Evolutionary conservation across 2,888 invertebrate species (phyloP).

Genomic region (Nephrotoma guestfalica): DNA sequence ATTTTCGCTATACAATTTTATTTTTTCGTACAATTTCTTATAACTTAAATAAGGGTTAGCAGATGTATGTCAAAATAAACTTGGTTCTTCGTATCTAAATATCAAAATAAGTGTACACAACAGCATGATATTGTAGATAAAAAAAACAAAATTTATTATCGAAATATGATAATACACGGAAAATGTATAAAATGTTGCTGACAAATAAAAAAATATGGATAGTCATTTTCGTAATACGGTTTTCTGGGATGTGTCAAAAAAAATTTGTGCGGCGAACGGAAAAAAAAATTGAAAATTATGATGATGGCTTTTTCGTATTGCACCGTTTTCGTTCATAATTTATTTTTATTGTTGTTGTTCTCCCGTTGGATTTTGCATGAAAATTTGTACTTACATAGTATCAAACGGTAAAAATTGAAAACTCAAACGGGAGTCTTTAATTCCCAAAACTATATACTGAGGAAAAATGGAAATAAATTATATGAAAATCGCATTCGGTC

Average conservation of each 20-base stretch:
- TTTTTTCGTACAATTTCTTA: not conserved
- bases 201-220: not conserved
- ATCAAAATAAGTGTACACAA: not conserved
- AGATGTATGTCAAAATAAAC: not conserved
- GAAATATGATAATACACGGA: conserved; percentile 1
- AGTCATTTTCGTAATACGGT: not conserved
- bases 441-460: not conserved
- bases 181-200: not conserved
- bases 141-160: not conserved
- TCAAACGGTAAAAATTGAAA: not conserved
- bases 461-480: no score
- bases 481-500: not conserved
- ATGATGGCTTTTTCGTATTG: not conserved
- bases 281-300: not conserved
- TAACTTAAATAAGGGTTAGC: not conserved
- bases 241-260: not conserved
- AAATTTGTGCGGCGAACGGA: not conserved
- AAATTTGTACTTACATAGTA: not conserved
- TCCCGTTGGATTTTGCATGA: not conserved
- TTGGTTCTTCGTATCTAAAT: not conserved
- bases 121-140: not conserved
- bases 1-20: not conserved
- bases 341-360: not conserved
- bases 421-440: not conserved
- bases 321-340: not conserved